These are phyloP conservation scores for Zeuzera pyrina DNA, from an alignment of 2,888 invertebrate genomes.

Conservation along the genomic window DNA sequence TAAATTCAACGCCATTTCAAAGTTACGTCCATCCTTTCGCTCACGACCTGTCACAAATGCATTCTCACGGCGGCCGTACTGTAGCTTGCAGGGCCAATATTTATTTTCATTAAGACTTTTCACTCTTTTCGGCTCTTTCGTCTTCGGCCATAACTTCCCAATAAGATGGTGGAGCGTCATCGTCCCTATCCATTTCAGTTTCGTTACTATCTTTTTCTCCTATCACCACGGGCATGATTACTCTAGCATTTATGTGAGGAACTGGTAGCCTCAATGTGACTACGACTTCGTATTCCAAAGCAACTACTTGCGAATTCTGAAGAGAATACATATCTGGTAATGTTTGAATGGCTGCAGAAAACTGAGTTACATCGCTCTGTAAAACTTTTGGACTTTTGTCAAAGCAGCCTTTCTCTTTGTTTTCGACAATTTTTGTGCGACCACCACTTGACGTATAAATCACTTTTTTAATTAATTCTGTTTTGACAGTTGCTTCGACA, in stretches of 20 bases:
- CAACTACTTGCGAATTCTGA: slow-evolving; percentile 7
- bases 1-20: too few relatives aligned
- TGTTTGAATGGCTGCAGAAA: slow-evolving; percentile 3
- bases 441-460: slow-evolving; percentile 4
- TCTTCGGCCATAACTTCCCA: too few relatives aligned
- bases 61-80: too few relatives aligned
- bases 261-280: slow-evolving; percentile 4
- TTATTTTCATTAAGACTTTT: too few relatives aligned
- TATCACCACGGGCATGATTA: slow-evolving; percentile 8
- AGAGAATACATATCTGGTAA: slow-evolving; percentile 7
- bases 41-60: too few relatives aligned
- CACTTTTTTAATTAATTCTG: slow-evolving; percentile 3
- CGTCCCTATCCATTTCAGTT: too few relatives aligned
- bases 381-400: neutral
- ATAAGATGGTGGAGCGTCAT: too few relatives aligned
- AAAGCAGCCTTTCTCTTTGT: neutral
- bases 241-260: slow-evolving; percentile 7
- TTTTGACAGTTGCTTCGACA: slow-evolving; percentile 2
- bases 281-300: slow-evolving; percentile 5
- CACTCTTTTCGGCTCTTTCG: too few relatives aligned
- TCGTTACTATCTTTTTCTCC: slow-evolving; percentile 7
- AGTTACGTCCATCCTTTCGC: too few relatives aligned
- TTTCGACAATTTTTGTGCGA: slow-evolving; percentile 4
- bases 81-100: too few relatives aligned
- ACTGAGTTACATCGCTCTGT: slow-evolving; percentile 1